phyloP scores from a whole-genome alignment of 1,140 invertebrate genomes.

The Anastatus disparis region DNA sequence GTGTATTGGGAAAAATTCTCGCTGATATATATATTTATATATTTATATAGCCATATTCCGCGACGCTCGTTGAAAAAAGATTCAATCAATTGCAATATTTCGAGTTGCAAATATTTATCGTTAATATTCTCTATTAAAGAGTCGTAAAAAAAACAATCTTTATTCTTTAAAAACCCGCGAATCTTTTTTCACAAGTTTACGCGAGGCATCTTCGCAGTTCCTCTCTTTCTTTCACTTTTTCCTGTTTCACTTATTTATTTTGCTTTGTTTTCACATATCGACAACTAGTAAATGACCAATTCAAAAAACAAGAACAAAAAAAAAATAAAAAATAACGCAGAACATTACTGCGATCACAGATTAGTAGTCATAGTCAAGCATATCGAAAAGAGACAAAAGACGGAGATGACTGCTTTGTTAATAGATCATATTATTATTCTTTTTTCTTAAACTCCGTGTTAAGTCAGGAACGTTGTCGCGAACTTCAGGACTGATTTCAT shows the following conservation, averaged over 20 bases:
- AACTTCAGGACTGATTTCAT: slow-evolving; percentile 8
- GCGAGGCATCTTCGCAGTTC: slow-evolving; percentile 1
- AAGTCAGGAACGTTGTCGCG: slow-evolving; percentile 26
- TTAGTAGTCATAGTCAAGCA: slow-evolving; percentile 41
- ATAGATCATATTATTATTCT: slow-evolving; percentile 6
- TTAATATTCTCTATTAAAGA: slow-evolving; percentile 22
- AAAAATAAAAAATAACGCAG: slow-evolving; percentile 22
- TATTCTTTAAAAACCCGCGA: slow-evolving; percentile 22
- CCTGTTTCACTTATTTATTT: slow-evolving; percentile 24
- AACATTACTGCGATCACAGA: slow-evolving; percentile 43
- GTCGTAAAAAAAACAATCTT: slow-evolving; percentile 25
- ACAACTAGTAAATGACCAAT: slow-evolving; percentile 21
- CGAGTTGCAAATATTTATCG: neutral
- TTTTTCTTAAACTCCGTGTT: slow-evolving; percentile 10
- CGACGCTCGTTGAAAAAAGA: slow-evolving; percentile 46
- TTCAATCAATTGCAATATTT: slow-evolving; percentile 14
- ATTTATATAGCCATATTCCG: slow-evolving; percentile 54
- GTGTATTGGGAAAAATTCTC: slow-evolving; percentile 47
- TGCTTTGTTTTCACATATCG: neutral
- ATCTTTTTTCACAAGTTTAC: slow-evolving; percentile 31
- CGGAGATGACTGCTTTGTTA: slow-evolving; percentile 1
- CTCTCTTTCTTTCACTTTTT: neutral
- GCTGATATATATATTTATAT: slow-evolving; percentile 44
- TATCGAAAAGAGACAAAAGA: slow-evolving; percentile 29
- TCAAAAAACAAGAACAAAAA: neutral